A percentile compares a stretch with the other conserved stretches of the same genome.
These are phyloP conservation scores for Rhodinocichla rosea DNA, from an alignment of 2,113 vertebrate species.

Conservation along the genomic window DNA sequence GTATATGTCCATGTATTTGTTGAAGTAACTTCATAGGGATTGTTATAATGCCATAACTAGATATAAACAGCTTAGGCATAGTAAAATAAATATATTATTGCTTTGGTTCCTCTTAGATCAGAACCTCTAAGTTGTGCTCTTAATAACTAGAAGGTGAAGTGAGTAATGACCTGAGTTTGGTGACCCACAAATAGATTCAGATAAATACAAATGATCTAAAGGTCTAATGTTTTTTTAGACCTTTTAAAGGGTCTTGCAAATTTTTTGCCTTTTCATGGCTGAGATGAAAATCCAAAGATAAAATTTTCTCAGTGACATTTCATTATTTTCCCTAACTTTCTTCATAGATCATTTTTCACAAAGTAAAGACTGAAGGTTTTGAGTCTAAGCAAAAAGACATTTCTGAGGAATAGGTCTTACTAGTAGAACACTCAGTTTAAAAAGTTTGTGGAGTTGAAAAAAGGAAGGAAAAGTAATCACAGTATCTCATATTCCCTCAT, in stretches of 20 bases:
- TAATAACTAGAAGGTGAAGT: background rate
- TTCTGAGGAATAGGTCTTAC: background rate
- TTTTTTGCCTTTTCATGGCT: background rate
- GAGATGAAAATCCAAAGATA: background rate
- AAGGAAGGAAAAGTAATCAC: accelerated
- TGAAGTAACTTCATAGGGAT: background rate
- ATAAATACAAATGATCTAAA: background rate
- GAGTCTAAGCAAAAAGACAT: background rate
- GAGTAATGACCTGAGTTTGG: background rate
- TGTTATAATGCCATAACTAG: background rate
- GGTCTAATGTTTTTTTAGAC: background rate
- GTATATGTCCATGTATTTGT: background rate
- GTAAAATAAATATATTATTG: background rate
- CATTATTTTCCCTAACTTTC: background rate
- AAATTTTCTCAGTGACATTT: background rate
- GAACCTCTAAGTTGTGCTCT: background rate
- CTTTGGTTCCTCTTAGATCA: background rate
- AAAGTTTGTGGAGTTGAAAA: background rate
- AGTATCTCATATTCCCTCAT: background rate
- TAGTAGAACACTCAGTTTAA: background rate
- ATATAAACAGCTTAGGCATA: background rate
- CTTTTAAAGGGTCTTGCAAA: background rate
- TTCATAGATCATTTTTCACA: background rate
- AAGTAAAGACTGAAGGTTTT: background rate
- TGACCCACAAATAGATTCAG: background rate